Percentiles rank a stretch among this genome's conserved stretches.
Conservation (phyloP, 2,888 invertebrate species). For the Parasteatoda lunata region DNA sequence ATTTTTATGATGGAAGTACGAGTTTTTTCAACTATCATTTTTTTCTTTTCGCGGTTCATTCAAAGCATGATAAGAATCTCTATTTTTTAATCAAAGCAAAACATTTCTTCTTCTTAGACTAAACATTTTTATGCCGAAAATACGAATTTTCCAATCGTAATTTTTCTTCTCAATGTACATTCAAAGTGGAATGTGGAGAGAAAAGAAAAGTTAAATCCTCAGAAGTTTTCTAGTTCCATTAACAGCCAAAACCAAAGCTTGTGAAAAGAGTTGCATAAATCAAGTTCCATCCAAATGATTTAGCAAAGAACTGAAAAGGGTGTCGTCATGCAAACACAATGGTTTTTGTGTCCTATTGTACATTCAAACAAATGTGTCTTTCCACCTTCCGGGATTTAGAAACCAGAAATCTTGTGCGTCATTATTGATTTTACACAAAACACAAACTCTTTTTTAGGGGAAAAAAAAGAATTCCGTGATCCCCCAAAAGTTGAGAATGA, state of each 20-base stretch:
- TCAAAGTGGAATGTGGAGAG: neutral
- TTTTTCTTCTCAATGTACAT: too few species aligned
- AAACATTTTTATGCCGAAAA: too few species aligned
- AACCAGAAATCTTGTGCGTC: constrained; percentile 47
- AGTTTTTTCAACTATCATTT: too few species aligned
- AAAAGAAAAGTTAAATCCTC: constrained; percentile 8
- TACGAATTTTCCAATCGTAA: too few species aligned
- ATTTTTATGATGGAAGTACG: too few species aligned
- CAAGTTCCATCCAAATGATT: constrained; percentile 58
- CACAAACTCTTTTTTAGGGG: neutral
- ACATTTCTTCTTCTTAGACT: too few species aligned
- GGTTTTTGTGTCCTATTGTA: constrained; percentile 44
- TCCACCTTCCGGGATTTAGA: constrained; percentile 52
- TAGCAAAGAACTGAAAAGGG: constrained; percentile 29
- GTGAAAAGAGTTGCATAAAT: constrained; percentile 50
- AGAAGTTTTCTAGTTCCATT: constrained; percentile 43
- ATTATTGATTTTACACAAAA: constrained; percentile 53
- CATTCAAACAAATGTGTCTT: constrained; percentile 60
- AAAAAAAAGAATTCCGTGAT: constrained; percentile 46
- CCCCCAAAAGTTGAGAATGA: constrained; percentile 58
- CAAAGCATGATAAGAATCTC: too few species aligned
- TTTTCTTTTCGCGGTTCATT: too few species aligned
- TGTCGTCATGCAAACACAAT: constrained; percentile 20
- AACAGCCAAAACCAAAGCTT: constrained; percentile 25
- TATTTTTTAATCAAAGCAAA: too few species aligned